Evolutionary conservation across 2,888 invertebrate genomes (phyloP).

Genomic region (Rotaria macrura): DNA sequence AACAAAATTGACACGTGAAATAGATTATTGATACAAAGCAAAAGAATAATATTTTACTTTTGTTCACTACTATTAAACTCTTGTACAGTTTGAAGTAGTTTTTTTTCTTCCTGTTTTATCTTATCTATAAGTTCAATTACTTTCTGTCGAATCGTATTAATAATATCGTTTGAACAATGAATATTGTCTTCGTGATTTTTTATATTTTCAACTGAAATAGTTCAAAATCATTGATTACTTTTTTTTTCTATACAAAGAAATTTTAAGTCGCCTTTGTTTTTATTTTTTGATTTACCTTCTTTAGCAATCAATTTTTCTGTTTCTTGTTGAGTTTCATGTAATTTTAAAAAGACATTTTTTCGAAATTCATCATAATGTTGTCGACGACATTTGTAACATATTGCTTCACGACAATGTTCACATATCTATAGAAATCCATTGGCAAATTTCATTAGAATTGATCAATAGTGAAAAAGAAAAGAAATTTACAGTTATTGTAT

Average conservation of each 20-base stretch:
- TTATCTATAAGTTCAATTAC: constrained; percentile 20
- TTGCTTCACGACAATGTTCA: constrained; percentile 32
- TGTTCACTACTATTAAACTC: constrained; percentile 25
- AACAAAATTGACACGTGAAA: no score
- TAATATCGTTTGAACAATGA: constrained; percentile 23
- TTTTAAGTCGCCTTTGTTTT: no score
- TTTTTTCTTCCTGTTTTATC: constrained; percentile 31
- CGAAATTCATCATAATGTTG: constrained; percentile 29
- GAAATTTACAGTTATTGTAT: constrained; percentile 18
- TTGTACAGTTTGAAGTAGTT: constrained; percentile 24
- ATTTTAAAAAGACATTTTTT: constrained; percentile 24
- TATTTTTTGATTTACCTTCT: background rate
- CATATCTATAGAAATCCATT: background rate
- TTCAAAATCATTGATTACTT: no score
- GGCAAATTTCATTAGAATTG: no score
- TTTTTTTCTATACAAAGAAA: no score
- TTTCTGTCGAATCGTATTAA: constrained; percentile 22
- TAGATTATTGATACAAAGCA: no score
- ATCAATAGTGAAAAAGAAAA: background rate
- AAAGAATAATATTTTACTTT: background rate
- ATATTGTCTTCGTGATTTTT: constrained; percentile 30
- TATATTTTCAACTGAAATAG: constrained; percentile 22
- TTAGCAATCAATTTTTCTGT: constrained; percentile 31
- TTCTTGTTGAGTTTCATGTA: constrained; percentile 25
- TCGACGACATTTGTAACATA: constrained; percentile 28